These are phyloP conservation scores for Loriculus beryllinus DNA, from an alignment of 2,797 vertebrate species.

Conservation along the genomic window DNA sequence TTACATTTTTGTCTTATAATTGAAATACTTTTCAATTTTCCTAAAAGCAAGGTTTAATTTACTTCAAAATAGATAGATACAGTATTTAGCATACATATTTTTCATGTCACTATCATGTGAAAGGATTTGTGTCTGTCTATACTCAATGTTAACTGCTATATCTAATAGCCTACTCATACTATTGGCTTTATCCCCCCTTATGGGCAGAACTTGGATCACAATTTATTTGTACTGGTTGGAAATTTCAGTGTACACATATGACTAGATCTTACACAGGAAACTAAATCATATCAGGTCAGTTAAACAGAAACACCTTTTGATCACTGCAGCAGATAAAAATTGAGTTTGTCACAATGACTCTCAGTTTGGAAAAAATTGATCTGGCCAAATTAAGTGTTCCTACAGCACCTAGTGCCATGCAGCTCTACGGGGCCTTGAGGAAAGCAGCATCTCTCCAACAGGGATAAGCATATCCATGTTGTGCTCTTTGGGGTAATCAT, in stretches of 20 bases:
- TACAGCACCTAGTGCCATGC: background rate
- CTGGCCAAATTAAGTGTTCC: constrained; percentile 15
- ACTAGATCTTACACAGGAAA: background rate
- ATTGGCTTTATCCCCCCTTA: constrained; percentile 20
- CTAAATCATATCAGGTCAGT: constrained; percentile 24
- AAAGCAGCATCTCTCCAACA: background rate
- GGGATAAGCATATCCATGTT: constrained; percentile 27
- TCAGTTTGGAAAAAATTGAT: constrained; percentile 3
- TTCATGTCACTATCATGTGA: background rate
- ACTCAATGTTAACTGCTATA: background rate
- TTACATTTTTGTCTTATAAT: background rate
- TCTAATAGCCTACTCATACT: background rate
- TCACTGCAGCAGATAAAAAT: constrained; percentile 33
- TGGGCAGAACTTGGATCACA: background rate
- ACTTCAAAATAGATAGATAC: background rate
- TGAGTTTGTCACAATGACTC: background rate
- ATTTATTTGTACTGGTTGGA: constrained; percentile 24
- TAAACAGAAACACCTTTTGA: constrained; percentile 53
- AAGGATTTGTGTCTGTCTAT: background rate
- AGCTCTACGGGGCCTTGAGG: background rate
- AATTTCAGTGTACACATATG: background rate
- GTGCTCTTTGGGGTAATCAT: background rate
- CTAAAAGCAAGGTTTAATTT: background rate
- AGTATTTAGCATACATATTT: background rate
- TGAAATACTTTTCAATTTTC: background rate